Evolutionary conservation across 2,113 vertebrate species (phyloP).

Genomic region (Ptyas mucosa): DNA sequence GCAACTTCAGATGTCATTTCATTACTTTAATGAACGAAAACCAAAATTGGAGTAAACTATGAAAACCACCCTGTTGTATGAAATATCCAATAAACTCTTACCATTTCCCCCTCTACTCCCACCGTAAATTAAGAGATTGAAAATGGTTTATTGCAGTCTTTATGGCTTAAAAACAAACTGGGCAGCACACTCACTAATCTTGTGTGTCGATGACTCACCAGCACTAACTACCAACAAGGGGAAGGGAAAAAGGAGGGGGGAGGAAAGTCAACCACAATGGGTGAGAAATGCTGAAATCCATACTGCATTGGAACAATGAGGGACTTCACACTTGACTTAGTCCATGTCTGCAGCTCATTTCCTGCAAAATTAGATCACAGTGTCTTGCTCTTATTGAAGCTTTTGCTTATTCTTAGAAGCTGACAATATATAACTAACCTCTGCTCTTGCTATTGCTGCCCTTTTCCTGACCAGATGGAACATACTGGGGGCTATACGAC

Average conservation of each 20-base stretch:
- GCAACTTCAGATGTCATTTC: not conserved
- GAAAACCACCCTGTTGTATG: not conserved
- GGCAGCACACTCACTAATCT: conserved; percentile 9
- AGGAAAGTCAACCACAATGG: not conserved
- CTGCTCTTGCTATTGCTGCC: not conserved
- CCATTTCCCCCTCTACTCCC: not conserved
- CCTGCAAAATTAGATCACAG: conserved; percentile 48
- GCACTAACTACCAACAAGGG: not conserved
- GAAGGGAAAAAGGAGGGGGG: not conserved
- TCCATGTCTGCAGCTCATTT: conserved; percentile 29
- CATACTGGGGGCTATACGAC: not conserved
- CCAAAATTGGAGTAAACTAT: not conserved
- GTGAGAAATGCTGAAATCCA: not conserved
- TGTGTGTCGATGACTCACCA: conserved; percentile 11
- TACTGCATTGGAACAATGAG: not conserved
- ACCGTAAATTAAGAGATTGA: not conserved
- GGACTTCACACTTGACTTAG: conserved; percentile 11
- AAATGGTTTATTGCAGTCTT: accelerated
- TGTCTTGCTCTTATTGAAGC: not conserved
- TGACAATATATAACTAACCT: conserved; percentile 29
- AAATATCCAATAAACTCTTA: not conserved
- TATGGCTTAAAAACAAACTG: not conserved
- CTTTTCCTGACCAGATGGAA: not conserved
- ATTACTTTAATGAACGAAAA: not conserved
- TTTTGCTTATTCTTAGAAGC: conserved; percentile 20